These are phyloP conservation scores for Pseudochirops cupreus DNA, from an alignment of 2,797 vertebrate species.

Conservation along the genomic window DNA sequence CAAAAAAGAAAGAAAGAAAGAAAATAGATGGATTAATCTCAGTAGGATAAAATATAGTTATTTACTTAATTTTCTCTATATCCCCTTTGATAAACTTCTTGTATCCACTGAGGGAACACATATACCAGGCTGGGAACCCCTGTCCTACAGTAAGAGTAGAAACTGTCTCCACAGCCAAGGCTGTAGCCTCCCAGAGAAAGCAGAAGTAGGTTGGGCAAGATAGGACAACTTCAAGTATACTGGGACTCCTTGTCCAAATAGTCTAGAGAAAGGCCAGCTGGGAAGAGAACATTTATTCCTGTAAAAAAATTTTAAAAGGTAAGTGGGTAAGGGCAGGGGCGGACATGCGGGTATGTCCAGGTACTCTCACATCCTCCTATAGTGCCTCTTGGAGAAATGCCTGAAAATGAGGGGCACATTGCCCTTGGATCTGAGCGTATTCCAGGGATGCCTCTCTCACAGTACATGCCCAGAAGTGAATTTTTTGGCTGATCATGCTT, in stretches of 20 bases:
- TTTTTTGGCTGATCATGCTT: slow-evolving; percentile 14
- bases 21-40: background rate
- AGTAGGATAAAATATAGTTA: background rate
- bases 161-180: background rate
- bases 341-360: background rate
- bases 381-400: background rate
- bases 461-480: background rate
- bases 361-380: background rate
- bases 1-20: too few relatives aligned
- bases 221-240: background rate
- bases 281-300: background rate
- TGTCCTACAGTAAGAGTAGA: background rate
- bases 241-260: background rate
- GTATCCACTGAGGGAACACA: background rate
- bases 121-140: background rate
- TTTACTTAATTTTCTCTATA: background rate
- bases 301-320: background rate
- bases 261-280: background rate
- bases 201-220: background rate
- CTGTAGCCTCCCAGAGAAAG: background rate
- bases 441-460: slow-evolving; percentile 10
- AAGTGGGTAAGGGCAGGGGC: too few relatives aligned
- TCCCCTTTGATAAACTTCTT: background rate
- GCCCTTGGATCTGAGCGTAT: background rate
- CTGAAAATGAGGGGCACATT: background rate